Conservation (phyloP, 2,888 invertebrate genomes). For the Agrotis exclamationis region DNA sequence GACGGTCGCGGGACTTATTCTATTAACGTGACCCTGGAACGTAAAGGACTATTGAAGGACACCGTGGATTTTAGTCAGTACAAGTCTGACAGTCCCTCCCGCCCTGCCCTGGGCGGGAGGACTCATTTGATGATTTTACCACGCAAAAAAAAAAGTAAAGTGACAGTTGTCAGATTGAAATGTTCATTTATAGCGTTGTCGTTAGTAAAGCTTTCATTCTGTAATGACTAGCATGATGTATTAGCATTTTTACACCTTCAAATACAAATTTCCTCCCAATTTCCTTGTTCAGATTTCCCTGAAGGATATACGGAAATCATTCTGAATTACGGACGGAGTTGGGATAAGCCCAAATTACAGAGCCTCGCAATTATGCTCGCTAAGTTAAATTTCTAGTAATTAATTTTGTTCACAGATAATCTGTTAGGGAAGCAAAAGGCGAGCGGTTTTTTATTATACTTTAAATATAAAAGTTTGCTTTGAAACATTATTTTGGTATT, state of each 20-base stretch:
- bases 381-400: conserved; percentile 34
- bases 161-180: no score
- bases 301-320: conserved; percentile 15
- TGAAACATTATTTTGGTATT: neutral
- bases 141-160: no score
- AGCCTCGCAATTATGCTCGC: conserved; percentile 29
- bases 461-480: neutral
- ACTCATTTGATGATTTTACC: no score
- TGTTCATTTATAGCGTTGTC: no score
- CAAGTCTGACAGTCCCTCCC: no score
- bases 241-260: neutral
- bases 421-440: neutral
- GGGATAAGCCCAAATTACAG: conserved; percentile 25
- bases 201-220: no score
- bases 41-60: no score
- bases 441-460: conserved; percentile 24
- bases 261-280: neutral
- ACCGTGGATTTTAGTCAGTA: no score
- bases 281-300: conserved; percentile 15
- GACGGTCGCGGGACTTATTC: no score
- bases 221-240: no score
- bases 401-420: conserved; percentile 38
- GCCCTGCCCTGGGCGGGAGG: no score
- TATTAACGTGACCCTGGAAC: no score
- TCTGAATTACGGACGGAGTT: conserved; percentile 5